Conservation (phyloP, 2,888 invertebrate genomes). For the Lasioglossum vierecki region DNA sequence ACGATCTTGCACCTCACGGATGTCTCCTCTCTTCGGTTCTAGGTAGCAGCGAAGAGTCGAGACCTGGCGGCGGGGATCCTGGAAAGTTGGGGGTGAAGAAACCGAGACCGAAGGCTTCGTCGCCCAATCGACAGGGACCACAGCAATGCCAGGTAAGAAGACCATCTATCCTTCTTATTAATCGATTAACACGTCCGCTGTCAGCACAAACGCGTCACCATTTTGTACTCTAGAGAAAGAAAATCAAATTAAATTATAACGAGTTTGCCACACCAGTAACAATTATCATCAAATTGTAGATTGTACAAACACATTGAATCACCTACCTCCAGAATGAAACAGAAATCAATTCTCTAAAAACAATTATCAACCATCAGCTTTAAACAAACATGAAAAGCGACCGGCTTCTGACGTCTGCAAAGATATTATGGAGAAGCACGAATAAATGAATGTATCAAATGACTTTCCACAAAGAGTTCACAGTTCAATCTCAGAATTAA, state of each 20-base stretch:
- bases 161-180: neutral
- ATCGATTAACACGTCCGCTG: neutral
- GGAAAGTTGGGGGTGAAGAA: conserved; percentile 88
- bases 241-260: neutral
- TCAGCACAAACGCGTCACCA: neutral
- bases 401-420: neutral
- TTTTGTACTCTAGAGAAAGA: neutral
- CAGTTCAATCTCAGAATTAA: neutral
- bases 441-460: neutral
- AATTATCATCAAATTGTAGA: no score
- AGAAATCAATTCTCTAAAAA: neutral
- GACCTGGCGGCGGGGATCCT: conserved; percentile 84
- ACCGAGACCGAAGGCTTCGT: conserved; percentile 93
- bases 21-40: conserved; percentile 64
- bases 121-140: conserved; percentile 95
- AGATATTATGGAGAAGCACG: neutral
- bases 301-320: neutral
- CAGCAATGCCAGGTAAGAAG: conserved; percentile 94
- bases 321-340: neutral
- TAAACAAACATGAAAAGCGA: neutral
- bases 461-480: neutral
- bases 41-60: conserved; percentile 86
- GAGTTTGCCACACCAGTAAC: neutral
- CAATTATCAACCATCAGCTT: neutral
- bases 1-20: conserved; percentile 35